These are phyloP conservation scores for Actinostola sp. DNA, from an alignment of 92 coral and sea anemone genomes.

Conservation along the genomic window DNA sequence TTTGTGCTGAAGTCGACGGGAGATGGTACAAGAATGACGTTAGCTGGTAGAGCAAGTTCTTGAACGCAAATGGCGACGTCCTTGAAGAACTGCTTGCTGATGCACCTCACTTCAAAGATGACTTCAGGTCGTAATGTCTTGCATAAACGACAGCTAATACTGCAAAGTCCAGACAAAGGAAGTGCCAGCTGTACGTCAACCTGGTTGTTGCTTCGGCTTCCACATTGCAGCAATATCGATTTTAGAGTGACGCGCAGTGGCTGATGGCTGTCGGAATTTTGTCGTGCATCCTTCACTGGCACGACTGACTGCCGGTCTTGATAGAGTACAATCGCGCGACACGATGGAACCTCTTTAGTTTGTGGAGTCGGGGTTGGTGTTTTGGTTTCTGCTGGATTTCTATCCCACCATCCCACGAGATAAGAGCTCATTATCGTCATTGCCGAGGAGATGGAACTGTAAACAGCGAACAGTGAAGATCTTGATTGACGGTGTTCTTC, in stretches of 20 bases:
- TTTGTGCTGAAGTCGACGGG: not conserved
- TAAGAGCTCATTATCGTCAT: not conserved
- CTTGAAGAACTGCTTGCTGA: not conserved
- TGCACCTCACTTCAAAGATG: not conserved
- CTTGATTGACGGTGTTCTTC: not conserved
- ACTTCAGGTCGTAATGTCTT: not conserved
- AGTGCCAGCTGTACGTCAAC: not conserved
- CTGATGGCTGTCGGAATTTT: not conserved
- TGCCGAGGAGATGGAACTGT: not conserved
- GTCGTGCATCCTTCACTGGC: not conserved
- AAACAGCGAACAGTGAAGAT: not conserved
- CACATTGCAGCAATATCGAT: not conserved
- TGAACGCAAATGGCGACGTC: not conserved
- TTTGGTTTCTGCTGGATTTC: not conserved
- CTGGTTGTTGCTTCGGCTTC: too few species aligned
- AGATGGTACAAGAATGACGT: not conserved
- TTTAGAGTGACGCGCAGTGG: not conserved
- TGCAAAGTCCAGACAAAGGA: not conserved
- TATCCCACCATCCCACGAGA: conserved; percentile 11
- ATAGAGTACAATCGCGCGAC: not conserved
- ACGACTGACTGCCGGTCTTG: not conserved
- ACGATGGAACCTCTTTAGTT: not conserved
- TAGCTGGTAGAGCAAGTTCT: not conserved
- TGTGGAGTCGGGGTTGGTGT: not conserved
- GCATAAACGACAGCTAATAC: not conserved